Conservation (phyloP, 30 jellyfish, hydroid and myxozoan species). For the Haliclystus octoradiatus region DNA sequence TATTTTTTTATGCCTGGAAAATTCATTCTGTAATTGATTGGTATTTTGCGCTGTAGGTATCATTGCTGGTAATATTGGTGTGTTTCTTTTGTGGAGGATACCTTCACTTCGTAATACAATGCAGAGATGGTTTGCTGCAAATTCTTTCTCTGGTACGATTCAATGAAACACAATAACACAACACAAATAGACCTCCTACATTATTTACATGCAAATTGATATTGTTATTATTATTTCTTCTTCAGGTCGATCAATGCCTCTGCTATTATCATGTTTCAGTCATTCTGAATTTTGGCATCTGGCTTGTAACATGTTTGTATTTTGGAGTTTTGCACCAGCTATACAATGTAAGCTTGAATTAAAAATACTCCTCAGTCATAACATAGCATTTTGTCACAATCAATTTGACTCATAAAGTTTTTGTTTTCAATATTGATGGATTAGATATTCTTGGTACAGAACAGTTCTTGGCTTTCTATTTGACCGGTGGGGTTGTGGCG, state of each 20-base stretch:
- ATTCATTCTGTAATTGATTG: too few species aligned
- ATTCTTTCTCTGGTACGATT: slow-evolving; percentile 36
- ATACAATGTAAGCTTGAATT: slow-evolving; percentile 26
- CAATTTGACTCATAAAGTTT: background rate
- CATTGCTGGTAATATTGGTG: slow-evolving; percentile 53
- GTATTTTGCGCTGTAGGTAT: slow-evolving; percentile 25
- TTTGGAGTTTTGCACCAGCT: slow-evolving; percentile 93
- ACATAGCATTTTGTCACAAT: too few species aligned
- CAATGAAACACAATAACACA: background rate
- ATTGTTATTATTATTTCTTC: slow-evolving; percentile 3
- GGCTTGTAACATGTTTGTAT: slow-evolving; percentile 87
- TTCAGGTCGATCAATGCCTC: slow-evolving; percentile 48
- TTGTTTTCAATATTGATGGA: background rate
- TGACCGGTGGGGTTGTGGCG: slow-evolving; percentile 84
- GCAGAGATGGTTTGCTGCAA: slow-evolving; percentile 80
- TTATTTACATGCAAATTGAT: background rate
- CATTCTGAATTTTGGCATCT: slow-evolving; percentile 95
- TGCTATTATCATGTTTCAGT: slow-evolving; percentile 73
- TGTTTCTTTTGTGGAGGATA: slow-evolving; percentile 67
- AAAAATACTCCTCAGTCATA: too few species aligned
- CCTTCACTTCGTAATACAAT: slow-evolving; percentile 50
- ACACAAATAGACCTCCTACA: background rate
- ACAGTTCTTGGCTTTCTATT: slow-evolving; percentile 83
- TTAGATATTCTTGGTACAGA: slow-evolving; percentile 72
- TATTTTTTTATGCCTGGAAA: too few species aligned